Percentiles rank a stretch among this genome's conserved stretches.
Conservation (phyloP, 2,888 invertebrate genomes). For the Baronia brevicornis region DNA sequence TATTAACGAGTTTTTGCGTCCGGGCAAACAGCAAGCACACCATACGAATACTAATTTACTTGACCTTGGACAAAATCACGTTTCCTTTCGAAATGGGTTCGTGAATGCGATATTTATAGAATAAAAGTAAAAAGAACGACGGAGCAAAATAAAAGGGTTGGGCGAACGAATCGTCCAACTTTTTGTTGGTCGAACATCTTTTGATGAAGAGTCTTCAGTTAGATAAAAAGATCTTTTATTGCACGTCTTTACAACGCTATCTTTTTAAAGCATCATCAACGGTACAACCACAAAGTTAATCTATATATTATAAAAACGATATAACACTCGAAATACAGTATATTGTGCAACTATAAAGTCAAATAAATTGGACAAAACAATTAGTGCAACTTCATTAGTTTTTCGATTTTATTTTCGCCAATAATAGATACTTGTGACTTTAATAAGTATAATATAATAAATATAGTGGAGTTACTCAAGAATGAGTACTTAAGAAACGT, state of each 20-base stretch:
- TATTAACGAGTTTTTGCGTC: slow-evolving; percentile 68
- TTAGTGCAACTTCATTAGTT: too few species aligned
- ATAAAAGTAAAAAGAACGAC: slow-evolving; percentile 67
- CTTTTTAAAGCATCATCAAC: slow-evolving; percentile 21
- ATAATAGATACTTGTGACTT: too few species aligned
- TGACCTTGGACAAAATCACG: slow-evolving; percentile 71
- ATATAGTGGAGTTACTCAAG: too few species aligned
- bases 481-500: too few species aligned
- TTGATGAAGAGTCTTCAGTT: slow-evolving; percentile 44
- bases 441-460: too few species aligned
- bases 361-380: too few species aligned
- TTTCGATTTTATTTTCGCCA: too few species aligned
- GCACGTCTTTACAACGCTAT: slow-evolving; percentile 26
- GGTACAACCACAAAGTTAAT: too few species aligned
- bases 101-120: slow-evolving; percentile 73
- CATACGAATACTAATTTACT: slow-evolving; percentile 68
- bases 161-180: slow-evolving; percentile 52
- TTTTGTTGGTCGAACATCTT: slow-evolving; percentile 56
- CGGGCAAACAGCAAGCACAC: slow-evolving; percentile 66
- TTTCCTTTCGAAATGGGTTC: slow-evolving; percentile 74
- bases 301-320: too few species aligned
- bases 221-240: slow-evolving; percentile 36
- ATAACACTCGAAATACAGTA: too few species aligned
- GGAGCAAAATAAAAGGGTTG: slow-evolving; percentile 67
- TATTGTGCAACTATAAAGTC: too few species aligned